These are phyloP conservation scores for Corythaeola cristata DNA, from an alignment of 2,113 vertebrate species.

Conservation along the genomic window DNA sequence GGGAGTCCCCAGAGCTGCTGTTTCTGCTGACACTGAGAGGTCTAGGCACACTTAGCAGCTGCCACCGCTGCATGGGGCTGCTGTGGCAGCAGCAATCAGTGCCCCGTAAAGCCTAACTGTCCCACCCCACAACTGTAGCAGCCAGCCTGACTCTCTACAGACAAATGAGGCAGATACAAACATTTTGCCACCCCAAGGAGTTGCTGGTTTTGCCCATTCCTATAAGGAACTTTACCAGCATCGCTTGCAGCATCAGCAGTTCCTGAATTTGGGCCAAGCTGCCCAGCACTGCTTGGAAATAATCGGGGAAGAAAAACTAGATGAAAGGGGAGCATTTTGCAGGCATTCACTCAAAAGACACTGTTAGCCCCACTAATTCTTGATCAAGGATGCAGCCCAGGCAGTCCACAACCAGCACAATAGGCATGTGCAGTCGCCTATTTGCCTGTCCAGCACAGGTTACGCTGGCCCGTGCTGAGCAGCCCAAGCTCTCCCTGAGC, in stretches of 20 bases:
- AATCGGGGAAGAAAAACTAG: neutral
- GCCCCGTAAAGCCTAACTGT: neutral
- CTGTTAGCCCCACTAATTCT: neutral
- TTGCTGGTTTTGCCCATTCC: neutral
- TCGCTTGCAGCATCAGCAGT: neutral
- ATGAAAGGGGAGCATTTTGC: neutral
- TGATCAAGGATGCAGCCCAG: neutral
- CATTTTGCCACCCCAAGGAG: neutral
- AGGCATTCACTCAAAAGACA: neutral
- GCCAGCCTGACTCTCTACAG: neutral
- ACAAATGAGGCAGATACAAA: neutral
- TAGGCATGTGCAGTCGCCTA: fast-evolving
- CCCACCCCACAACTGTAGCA: neutral
- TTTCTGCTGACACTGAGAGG: neutral
- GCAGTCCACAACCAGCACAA: neutral
- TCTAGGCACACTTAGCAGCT: neutral
- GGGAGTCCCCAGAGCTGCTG: neutral
- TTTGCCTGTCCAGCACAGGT: neutral
- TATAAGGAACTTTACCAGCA: neutral
- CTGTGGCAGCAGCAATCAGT: neutral
- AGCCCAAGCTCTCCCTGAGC: fast-evolving
- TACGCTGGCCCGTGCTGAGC: neutral
- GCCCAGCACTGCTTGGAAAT: neutral
- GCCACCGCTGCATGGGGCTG: fast-evolving
- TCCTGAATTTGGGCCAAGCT: neutral